Conservation (phyloP, 2,797 vertebrate genomes). For the Spea hammondii region DNA sequence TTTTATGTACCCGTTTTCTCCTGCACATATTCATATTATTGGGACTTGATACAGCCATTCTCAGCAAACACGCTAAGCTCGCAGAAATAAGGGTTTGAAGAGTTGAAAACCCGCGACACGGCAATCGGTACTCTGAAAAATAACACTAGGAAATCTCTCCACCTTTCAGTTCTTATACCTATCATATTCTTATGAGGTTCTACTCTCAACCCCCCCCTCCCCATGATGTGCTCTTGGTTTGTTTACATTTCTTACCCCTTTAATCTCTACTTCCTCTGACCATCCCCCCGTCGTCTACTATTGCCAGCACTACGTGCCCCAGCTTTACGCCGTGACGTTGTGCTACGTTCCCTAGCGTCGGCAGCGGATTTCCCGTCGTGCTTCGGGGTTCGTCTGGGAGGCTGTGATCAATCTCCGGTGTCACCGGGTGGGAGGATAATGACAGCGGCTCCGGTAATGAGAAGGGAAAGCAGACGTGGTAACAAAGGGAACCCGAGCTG, state of each 20-base stretch:
- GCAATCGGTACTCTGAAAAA: too few relatives aligned
- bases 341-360: slow-evolving; percentile 14
- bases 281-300: not conserved
- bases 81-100: too few relatives aligned
- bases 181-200: too few relatives aligned
- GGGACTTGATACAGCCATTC: too few relatives aligned
- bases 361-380: slow-evolving; percentile 46
- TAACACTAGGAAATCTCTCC: too few relatives aligned
- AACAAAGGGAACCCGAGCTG: not conserved
- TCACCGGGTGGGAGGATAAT: not conserved
- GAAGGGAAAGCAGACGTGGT: not conserved
- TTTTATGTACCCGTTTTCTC: too few relatives aligned
- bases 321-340: slow-evolving; percentile 39
- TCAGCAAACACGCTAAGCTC: too few relatives aligned
- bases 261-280: not conserved
- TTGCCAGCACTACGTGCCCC: slow-evolving; percentile 1
- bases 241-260: not conserved
- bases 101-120: too few relatives aligned
- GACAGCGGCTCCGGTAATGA: slow-evolving; percentile 24
- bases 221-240: too few relatives aligned
- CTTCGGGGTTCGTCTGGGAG: slow-evolving; percentile 29
- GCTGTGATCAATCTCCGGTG: slow-evolving; percentile 1
- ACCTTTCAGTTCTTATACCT: too few relatives aligned
- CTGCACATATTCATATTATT: too few relatives aligned
- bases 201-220: too few relatives aligned